phyloP scores from a whole-genome alignment of 2,888 invertebrate species.

The Acrobasis repandana region DNA sequence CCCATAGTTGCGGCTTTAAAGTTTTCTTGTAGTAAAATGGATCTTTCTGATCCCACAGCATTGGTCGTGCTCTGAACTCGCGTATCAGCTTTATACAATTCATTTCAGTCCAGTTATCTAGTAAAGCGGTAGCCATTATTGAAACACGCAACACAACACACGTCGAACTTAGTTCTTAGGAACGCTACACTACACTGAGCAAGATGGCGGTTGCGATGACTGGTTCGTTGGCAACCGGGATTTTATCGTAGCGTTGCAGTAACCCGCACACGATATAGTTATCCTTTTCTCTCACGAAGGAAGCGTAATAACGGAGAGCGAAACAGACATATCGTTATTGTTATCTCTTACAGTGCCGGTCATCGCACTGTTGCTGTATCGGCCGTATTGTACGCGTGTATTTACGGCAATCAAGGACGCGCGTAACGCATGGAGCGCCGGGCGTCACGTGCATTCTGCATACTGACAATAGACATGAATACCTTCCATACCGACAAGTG shows the following conservation, averaged over 20 bases:
- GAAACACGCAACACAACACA: conserved; percentile 37
- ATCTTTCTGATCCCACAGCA: conserved; percentile 49
- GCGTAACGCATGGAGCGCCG: background rate
- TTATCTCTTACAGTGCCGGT: conserved; percentile 11
- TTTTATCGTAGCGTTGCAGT: conserved; percentile 15
- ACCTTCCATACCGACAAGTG: conserved; percentile 9
- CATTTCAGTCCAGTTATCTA: conserved; percentile 47
- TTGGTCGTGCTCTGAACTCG: conserved; percentile 42
- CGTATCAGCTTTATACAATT: conserved; percentile 48
- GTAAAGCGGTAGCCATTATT: conserved; percentile 37
- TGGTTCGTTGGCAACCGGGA: conserved; percentile 21
- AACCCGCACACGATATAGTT: background rate
- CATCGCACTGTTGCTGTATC: conserved; percentile 37
- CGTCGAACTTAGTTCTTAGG: conserved; percentile 44
- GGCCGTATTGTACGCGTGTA: background rate
- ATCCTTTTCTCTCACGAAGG: background rate
- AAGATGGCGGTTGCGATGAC: conserved; percentile 44
- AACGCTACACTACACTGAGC: conserved; percentile 49
- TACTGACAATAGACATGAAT: conserved; percentile 15
- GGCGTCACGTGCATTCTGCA: conserved; percentile 9
- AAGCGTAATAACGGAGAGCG: background rate
- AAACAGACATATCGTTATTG: background rate
- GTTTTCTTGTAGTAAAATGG: conserved; percentile 43
- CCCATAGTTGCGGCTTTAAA: conserved; percentile 44
- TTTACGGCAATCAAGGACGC: conserved; percentile 1